Base-by-base conservation (phyloP, 2,797 vertebrate species). In the Champsocephalus gunnari region DNA sequence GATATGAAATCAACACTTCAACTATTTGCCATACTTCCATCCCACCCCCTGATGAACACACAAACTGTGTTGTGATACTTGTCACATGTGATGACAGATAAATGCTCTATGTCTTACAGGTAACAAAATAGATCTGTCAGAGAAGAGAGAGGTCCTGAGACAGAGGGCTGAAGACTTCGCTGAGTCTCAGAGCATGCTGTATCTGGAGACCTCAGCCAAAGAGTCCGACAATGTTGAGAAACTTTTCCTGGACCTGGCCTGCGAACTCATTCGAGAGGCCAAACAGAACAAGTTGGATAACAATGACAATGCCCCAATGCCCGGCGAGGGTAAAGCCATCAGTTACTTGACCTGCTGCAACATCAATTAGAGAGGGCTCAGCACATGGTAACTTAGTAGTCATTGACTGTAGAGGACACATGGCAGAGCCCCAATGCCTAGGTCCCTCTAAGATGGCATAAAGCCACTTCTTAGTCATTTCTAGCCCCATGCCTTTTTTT, bases 291-390 rank as follows among this genome's bases (percentile, higher is more conserved):
- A 97, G 24, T 95, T 99, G 89, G 97, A 98, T 89, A 98, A 99
- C 96, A 99, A 95, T 93, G 97, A 99, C 83, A 96, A 96, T 79
- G 97, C 98, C 58, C 96, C 97, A 0, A 95, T 98, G 94, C 98
- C 96, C 2, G 98, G 98, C 70, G 98, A 99, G 93, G 98, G 98
- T 79, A 99, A 98, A 93, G 96, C 93, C 92, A 99, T 99, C 95
- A 99, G 95, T 92, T 99, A 99, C 94, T 96, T 99, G 96, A 97
- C 95, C 96, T 99, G 98, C 96, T 99, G 98, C 96, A 98, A 96
- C 92, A 94, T 98, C 87, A 98, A 97, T 93, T 99, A 95, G 93
- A 84, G 56, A 86, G 77, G 66, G 85, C 75, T 79, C 50, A 85
- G 80, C 77, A 71, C 12, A 19, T 58, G 67, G 77, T 80, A 68